Evolutionary conservation across 2,113 vertebrate genomes (phyloP).

Genomic region (Nycticryphes semicollaris): DNA sequence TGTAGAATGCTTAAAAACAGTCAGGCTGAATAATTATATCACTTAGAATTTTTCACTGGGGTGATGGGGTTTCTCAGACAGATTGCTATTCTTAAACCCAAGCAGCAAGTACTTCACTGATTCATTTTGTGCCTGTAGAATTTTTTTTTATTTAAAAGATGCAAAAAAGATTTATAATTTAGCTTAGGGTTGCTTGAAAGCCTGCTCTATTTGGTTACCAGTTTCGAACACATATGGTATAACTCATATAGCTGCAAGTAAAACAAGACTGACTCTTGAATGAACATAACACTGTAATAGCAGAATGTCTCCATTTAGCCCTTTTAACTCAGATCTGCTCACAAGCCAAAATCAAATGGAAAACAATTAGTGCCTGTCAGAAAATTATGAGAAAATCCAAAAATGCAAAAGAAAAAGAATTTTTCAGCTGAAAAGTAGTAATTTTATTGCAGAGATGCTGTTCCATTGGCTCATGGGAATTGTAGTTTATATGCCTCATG

Average conservation of each 20-base stretch:
- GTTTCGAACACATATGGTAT: constrained; percentile 66
- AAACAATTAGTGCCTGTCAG: constrained; percentile 65
- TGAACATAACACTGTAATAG: constrained; percentile 50
- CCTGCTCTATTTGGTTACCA: constrained; percentile 59
- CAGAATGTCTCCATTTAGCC: constrained; percentile 58
- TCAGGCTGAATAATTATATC: not conserved
- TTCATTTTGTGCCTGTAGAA: constrained; percentile 14
- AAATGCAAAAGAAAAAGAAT: constrained; percentile 22
- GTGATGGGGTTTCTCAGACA: not conserved
- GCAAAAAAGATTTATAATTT: constrained; percentile 69
- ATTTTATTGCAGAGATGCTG: not conserved
- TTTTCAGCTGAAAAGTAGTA: constrained; percentile 26
- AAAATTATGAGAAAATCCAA: constrained; percentile 39
- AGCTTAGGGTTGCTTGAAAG: constrained; percentile 58
- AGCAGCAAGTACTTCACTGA: not conserved
- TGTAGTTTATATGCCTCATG: constrained; percentile 11
- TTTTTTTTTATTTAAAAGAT: constrained; percentile 52
- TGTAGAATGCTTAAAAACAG: not conserved
- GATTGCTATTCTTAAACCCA: not conserved
- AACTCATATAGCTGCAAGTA: constrained; percentile 67
- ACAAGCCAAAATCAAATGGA: constrained; percentile 57
- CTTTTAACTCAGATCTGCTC: constrained; percentile 51
- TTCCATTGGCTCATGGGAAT: constrained; percentile 23
- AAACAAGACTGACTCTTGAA: constrained; percentile 66
- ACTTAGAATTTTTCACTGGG: not conserved